Percentiles rank a stretch among this genome's conserved stretches.
phyloP scores from a whole-genome alignment of 2,888 invertebrate genomes.

The Bedellia somnulentella region DNA sequence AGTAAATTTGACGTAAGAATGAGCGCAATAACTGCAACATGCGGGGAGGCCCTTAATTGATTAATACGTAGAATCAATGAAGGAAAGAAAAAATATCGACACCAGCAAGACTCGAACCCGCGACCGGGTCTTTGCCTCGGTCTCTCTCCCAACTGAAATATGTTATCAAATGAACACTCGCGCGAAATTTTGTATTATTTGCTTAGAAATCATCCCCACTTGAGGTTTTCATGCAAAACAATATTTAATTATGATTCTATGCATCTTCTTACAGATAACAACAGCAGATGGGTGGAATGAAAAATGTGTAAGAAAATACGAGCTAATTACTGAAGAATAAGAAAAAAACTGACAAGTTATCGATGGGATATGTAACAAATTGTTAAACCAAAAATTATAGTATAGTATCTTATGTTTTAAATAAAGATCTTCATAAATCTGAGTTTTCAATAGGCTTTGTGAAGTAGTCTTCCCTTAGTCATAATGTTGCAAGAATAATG shows the following conservation, averaged over 20 bases:
- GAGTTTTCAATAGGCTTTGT: background rate
- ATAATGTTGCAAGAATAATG: background rate
- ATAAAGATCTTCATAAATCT: background rate
- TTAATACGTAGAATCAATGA: too few relatives aligned
- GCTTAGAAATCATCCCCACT: too few relatives aligned
- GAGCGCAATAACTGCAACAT: too few relatives aligned
- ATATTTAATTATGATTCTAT: conserved; percentile 4
- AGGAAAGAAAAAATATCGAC: background rate
- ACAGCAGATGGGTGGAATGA: conserved; percentile 35
- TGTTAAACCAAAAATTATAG: background rate
- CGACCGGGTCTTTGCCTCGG: too few relatives aligned
- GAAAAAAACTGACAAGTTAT: background rate
- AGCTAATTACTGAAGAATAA: conserved; percentile 11
- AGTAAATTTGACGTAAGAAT: too few relatives aligned
- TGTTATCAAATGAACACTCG: background rate
- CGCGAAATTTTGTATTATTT: too few relatives aligned
- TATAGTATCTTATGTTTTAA: background rate
- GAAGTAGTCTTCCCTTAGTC: background rate
- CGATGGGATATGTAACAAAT: background rate
- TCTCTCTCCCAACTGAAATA: background rate
- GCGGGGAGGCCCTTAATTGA: too few relatives aligned
- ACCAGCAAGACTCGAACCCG: too few relatives aligned
- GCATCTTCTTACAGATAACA: conserved; percentile 24
- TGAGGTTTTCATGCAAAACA: too few relatives aligned
- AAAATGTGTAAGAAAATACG: conserved; percentile 25